phyloP scores from a whole-genome alignment of 2,113 vertebrate species.

The Sphaerodactylus townsendi region DNA sequence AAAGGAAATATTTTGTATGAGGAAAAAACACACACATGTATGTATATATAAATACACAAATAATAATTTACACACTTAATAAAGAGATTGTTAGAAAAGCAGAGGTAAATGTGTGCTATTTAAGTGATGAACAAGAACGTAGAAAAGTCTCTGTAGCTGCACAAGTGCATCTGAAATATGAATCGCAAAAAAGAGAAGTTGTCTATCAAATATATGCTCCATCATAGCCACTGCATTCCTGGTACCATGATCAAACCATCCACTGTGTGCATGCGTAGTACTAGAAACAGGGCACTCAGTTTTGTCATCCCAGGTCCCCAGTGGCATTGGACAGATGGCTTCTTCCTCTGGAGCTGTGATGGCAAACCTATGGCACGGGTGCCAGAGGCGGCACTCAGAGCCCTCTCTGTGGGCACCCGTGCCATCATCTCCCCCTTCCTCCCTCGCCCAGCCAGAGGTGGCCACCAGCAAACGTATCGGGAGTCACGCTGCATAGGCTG shows the following conservation, averaged over 20 bases:
- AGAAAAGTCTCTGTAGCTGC: not conserved
- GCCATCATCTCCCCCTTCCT: no score
- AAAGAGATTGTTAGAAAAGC: slow-evolving; percentile 58
- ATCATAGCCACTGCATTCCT: not conserved
- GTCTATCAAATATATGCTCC: not conserved
- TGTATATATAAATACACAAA: not conserved
- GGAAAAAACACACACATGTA: slow-evolving; percentile 34
- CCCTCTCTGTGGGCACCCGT: no score
- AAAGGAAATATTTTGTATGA: slow-evolving; percentile 67
- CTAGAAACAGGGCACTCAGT: not conserved
- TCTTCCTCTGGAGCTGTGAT: not conserved
- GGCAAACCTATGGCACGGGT: no score
- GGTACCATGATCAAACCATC: not conserved
- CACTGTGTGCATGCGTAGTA: not conserved
- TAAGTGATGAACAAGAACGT: not conserved
- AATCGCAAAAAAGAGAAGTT: not conserved
- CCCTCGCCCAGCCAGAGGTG: no score
- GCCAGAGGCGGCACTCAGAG: no score
- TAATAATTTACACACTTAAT: slow-evolving; percentile 58
- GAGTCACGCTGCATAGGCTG: no score
- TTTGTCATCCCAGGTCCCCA: not conserved
- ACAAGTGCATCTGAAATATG: not conserved
- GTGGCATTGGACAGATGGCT: not conserved
- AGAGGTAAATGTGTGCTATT: not conserved
- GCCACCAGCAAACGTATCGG: no score